Evolutionary conservation across 2,113 vertebrate genomes (phyloP).

Genomic region (Plotosus lineatus): DNA sequence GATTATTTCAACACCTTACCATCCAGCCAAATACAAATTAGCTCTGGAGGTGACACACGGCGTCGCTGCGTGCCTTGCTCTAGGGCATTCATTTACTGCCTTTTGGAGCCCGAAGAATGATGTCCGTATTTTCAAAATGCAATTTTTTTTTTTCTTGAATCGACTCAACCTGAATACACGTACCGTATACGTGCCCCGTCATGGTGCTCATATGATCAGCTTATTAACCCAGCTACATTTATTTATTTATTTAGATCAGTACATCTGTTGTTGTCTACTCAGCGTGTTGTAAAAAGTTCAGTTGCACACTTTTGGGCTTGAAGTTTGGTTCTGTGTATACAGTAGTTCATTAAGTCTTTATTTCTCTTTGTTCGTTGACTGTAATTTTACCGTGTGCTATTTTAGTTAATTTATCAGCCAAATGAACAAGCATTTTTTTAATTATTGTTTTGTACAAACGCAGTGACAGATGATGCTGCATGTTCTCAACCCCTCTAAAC

Average conservation of each 20-base stretch:
- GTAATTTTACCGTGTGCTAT: background rate
- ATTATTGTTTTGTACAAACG: background rate
- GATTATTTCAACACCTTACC: background rate
- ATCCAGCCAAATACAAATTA: background rate
- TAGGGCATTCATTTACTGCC: background rate
- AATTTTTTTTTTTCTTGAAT: background rate
- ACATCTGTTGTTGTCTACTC: background rate
- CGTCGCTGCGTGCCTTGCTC: background rate
- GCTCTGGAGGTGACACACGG: background rate
- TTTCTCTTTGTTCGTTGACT: background rate
- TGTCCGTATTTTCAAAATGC: background rate
- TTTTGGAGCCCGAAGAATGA: conserved; percentile 19
- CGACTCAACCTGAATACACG: background rate
- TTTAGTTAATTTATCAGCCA: background rate
- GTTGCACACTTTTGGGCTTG: background rate
- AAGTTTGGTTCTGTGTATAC: conserved; percentile 28
- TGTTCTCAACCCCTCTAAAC: background rate
- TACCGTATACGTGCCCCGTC: background rate
- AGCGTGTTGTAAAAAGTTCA: background rate
- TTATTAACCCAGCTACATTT: background rate
- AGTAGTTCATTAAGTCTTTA: background rate
- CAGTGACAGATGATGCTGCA: no score
- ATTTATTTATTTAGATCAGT: conserved; percentile 37
- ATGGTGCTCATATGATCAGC: background rate
- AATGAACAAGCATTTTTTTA: background rate